Evolutionary conservation across 1,140 invertebrate genomes (phyloP).

Genomic region (Drosophila lacertosa): DNA sequence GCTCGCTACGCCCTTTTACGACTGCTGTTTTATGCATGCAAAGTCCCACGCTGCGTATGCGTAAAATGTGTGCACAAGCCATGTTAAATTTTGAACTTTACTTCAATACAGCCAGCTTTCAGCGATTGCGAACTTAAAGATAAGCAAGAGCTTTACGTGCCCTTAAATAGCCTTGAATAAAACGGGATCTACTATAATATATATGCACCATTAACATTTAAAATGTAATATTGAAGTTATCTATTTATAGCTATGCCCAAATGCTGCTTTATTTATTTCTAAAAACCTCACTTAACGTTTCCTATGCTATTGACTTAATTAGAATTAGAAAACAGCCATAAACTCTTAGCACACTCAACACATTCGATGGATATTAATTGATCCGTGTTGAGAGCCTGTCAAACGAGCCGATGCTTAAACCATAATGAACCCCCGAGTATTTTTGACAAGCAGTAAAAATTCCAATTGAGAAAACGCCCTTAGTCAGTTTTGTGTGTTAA

Average conservation of each 20-base stretch:
- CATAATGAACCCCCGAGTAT: conserved; percentile 49
- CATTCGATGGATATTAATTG: conserved; percentile 74
- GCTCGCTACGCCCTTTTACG: conserved; percentile 21
- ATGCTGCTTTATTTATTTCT: conserved; percentile 9
- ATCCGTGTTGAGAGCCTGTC: conserved; percentile 71
- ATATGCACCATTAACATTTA: not conserved
- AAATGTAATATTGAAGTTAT: not conserved
- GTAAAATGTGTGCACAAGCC: conserved; percentile 35
- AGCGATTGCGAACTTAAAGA: not conserved
- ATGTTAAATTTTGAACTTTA: conserved; percentile 10
- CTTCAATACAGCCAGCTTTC: not conserved
- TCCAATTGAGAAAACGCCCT: conserved; percentile 53
- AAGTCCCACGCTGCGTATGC: conserved; percentile 71
- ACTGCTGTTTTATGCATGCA: conserved; percentile 69
- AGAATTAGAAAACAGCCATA: conserved; percentile 65
- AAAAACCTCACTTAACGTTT: conserved; percentile 29
- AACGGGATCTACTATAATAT: too few relatives aligned
- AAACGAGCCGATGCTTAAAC: conserved; percentile 63
- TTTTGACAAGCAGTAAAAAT: conserved; percentile 54
- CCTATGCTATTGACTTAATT: conserved; percentile 53
- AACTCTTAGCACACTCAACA: conserved; percentile 57
- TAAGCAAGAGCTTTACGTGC: not conserved
- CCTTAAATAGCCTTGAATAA: not conserved
- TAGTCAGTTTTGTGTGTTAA: conserved; percentile 42
- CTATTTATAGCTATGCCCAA: conserved; percentile 28